A percentile compares a stretch with the other conserved stretches of the same genome.
These are phyloP conservation scores for Heliconius congener DNA, from an alignment of 1,140 invertebrate genomes.

Conservation along the genomic window DNA sequence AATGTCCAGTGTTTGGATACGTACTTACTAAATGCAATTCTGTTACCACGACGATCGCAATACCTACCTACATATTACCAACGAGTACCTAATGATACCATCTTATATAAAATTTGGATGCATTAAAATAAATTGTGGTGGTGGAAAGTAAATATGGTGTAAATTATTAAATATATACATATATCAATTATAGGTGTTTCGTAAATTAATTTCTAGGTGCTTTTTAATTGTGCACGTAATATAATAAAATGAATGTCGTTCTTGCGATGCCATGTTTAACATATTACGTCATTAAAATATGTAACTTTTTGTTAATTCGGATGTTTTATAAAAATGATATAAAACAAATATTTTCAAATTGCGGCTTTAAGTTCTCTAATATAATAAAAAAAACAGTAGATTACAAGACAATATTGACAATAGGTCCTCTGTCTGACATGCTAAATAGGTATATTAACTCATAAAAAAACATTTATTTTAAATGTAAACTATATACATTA, in stretches of 20 bases:
- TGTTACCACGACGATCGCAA: background rate
- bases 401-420: too few species aligned
- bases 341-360: too few species aligned
- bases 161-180: background rate
- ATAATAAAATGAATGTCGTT: conserved; percentile 45
- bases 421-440: too few species aligned
- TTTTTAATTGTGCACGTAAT: conserved; percentile 52
- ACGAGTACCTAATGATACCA: conserved; percentile 2
- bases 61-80: background rate
- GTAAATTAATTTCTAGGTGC: conserved; percentile 59
- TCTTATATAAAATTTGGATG: background rate
- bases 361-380: too few species aligned
- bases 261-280: conserved; percentile 18
- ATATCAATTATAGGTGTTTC: conserved; percentile 27
- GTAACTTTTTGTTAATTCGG: too few species aligned
- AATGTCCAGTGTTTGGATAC: background rate
- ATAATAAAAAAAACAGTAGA: too few species aligned
- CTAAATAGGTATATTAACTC: too few species aligned
- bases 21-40: background rate
- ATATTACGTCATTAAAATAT: too few species aligned
- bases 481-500: background rate
- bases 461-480: background rate
- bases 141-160: conserved; percentile 3
- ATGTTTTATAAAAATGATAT: too few species aligned
- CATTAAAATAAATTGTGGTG: background rate